Percentiles rank a stretch among this genome's conserved stretches.
These are phyloP conservation scores for Halesus radiatus DNA, from an alignment of 1,140 invertebrate genomes.

Conservation along the genomic window DNA sequence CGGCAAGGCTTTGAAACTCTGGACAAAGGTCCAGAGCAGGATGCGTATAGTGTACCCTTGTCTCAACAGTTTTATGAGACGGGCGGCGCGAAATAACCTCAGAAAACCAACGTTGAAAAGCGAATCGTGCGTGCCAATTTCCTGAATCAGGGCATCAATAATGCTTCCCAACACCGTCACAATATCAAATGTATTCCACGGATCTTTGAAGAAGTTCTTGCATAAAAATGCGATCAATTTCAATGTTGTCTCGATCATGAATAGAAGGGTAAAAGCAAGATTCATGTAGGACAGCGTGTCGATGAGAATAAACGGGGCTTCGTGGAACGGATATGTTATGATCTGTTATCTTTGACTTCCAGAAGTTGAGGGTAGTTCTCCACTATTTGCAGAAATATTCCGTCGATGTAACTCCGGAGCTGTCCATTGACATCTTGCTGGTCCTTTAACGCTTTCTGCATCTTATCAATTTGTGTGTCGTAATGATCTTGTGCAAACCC, in stretches of 20 bases:
- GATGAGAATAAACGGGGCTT: slow-evolving; percentile 85
- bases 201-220: slow-evolving; percentile 99
- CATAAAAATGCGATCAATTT: slow-evolving; percentile 97
- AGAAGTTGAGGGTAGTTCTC: slow-evolving; percentile 96
- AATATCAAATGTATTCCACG: slow-evolving; percentile 99
- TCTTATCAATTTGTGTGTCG: slow-evolving; percentile 74
- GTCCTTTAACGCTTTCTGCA: slow-evolving; percentile 90
- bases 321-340: slow-evolving; percentile 77
- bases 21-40: slow-evolving; percentile 99
- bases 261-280: slow-evolving; percentile 94
- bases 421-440: slow-evolving; percentile 94
- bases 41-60: slow-evolving; percentile 99
- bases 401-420: slow-evolving; percentile 94
- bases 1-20: slow-evolving; percentile 99
- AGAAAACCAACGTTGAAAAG: slow-evolving; percentile 97
- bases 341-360: slow-evolving; percentile 81
- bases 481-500: slow-evolving; percentile 68
- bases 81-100: slow-evolving; percentile 97
- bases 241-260: slow-evolving; percentile 95
- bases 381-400: slow-evolving; percentile 92
- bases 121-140: slow-evolving; percentile 79
- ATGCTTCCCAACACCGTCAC: slow-evolving; percentile 99
- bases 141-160: slow-evolving; percentile 97
- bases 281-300: slow-evolving; percentile 93
- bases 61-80: slow-evolving; percentile 97